Conservation (phyloP, 2,888 invertebrate species). For the Oligia fasciuncula region DNA sequence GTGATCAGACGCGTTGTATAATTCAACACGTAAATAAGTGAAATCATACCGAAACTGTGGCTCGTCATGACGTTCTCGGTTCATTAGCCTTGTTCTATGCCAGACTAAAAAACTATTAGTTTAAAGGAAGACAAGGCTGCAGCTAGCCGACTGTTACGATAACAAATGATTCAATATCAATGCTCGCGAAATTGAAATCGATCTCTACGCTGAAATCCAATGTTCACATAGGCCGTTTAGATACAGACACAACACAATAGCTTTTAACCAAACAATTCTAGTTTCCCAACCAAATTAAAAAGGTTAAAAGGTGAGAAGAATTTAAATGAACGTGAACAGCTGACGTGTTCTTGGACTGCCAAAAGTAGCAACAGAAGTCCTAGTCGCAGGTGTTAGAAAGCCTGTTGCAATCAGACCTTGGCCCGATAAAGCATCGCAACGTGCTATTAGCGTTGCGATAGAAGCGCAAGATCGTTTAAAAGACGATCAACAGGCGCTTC, state of each 20-base stretch:
- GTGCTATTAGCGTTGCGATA: slow-evolving; percentile 84
- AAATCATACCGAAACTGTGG: slow-evolving; percentile 82
- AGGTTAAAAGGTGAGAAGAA: slow-evolving; percentile 85
- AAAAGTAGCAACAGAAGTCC: slow-evolving; percentile 78
- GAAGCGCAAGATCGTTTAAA: slow-evolving; percentile 87
- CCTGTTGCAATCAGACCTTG: slow-evolving; percentile 86
- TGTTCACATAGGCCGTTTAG: slow-evolving; percentile 54
- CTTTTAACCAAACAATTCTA: slow-evolving; percentile 70
- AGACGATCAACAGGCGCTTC: slow-evolving; percentile 86
- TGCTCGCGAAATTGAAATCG: slow-evolving; percentile 56
- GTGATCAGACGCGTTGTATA: slow-evolving; percentile 76
- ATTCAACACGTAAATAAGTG: slow-evolving; percentile 80
- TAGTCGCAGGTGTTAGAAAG: slow-evolving; percentile 87
- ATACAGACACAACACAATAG: slow-evolving; percentile 71
- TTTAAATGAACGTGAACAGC: slow-evolving; percentile 79
- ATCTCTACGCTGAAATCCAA: slow-evolving; percentile 44
- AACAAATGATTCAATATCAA: slow-evolving; percentile 79
- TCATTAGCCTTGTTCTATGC: slow-evolving; percentile 81
- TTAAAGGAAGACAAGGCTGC: slow-evolving; percentile 84
- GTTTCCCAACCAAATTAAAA: slow-evolving; percentile 82
- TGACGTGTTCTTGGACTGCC: slow-evolving; percentile 74
- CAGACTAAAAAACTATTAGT: slow-evolving; percentile 79
- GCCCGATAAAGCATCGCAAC: slow-evolving; percentile 83
- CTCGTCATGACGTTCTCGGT: slow-evolving; percentile 79
- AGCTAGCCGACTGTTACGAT: slow-evolving; percentile 81